phyloP scores from a whole-genome alignment of 2,113 vertebrate genomes.

The Cryptoleucopteryx plumbea region DNA sequence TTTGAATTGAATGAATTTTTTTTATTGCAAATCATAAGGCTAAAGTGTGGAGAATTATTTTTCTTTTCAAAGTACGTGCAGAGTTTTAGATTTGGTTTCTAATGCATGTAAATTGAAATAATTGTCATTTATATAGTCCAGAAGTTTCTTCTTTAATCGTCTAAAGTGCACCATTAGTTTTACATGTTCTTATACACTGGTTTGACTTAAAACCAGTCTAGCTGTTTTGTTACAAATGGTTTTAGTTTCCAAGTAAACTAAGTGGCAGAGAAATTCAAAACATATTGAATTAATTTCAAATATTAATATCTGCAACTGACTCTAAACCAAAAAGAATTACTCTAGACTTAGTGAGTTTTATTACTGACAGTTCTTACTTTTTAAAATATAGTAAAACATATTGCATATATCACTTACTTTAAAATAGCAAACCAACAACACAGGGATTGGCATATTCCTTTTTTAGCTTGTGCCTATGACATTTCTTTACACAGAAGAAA shows the following conservation, averaged over 20 bases:
- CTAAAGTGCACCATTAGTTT: neutral
- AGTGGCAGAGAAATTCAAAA: slow-evolving; percentile 19
- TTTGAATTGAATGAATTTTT: neutral
- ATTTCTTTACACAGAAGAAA: neutral
- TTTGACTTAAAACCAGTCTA: neutral
- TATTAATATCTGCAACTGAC: neutral
- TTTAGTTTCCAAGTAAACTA: slow-evolving; percentile 28
- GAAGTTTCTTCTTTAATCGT: neutral
- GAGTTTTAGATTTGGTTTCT: neutral
- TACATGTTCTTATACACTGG: neutral
- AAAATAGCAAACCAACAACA: neutral
- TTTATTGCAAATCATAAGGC: neutral
- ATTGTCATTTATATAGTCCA: neutral
- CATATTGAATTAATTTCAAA: slow-evolving; percentile 2
- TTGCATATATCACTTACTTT: neutral
- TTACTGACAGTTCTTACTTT: slow-evolving; percentile 25
- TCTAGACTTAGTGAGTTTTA: neutral
- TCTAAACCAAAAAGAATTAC: slow-evolving; percentile 9
- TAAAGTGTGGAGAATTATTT: neutral
- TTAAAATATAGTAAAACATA: slow-evolving; percentile 3
- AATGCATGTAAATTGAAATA: neutral
- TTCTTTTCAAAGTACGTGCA: neutral
- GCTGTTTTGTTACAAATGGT: neutral
- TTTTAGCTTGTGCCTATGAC: neutral
- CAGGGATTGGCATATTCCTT: neutral